A percentile compares a stretch with the other conserved stretches of the same genome.
Conservation (phyloP, 2,797 vertebrate genomes). For the Apodemus agrarius region DNA sequence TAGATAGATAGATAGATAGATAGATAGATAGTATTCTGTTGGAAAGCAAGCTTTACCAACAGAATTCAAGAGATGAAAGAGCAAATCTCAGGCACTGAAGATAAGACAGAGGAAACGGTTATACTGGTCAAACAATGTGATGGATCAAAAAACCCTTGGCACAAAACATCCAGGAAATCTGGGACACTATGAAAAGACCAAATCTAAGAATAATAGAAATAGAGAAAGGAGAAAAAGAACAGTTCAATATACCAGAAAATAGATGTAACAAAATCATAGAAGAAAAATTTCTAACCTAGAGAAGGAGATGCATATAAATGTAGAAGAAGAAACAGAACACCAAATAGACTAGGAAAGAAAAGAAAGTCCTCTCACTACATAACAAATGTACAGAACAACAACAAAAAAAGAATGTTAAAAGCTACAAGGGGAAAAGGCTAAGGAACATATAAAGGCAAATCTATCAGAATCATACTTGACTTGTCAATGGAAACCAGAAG, state of each 20-base stretch:
- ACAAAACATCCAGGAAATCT: neutral
- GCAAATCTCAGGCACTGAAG: too few species aligned
- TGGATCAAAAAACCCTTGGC: neutral
- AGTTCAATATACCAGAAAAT: neutral
- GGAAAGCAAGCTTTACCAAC: neutral
- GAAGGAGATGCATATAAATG: neutral
- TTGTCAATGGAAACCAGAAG: neutral
- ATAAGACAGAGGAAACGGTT: neutral
- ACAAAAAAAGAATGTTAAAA: neutral
- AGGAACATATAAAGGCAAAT: neutral
- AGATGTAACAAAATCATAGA: neutral
- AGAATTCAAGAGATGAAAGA: neutral
- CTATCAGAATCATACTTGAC: neutral
- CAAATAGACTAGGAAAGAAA: neutral
- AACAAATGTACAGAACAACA: neutral
- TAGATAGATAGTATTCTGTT: too few species aligned
- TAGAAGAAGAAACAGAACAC: neutral
- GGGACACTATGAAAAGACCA: neutral
- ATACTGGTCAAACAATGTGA: neutral
- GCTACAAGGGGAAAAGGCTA: neutral
- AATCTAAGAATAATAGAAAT: neutral
- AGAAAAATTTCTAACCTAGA: neutral
- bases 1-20: too few species aligned
- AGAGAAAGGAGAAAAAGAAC: neutral
- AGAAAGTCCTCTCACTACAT: neutral